Base-by-base conservation (phyloP, 1,140 invertebrate genomes). In the Platorchestia sp. region DNA sequence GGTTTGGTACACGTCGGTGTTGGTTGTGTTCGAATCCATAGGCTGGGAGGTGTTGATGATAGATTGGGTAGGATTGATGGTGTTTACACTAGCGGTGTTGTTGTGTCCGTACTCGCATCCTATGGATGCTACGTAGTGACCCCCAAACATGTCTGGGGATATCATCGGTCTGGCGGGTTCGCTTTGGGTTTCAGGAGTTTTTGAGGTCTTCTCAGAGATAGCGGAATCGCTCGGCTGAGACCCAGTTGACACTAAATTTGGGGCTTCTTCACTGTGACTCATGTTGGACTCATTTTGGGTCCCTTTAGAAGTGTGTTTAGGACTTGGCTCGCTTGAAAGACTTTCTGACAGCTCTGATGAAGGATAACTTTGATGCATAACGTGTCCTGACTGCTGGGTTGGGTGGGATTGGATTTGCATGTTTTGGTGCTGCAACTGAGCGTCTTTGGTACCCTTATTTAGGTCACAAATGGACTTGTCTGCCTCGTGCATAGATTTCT, bases 281-380 rank as follows among this genome's bases (percentile, higher is more conserved):
- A 16, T 5, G 41, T 89, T 44, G 45, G 96, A 96, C 96, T 97
- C 97, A 95, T 95, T 96, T 95, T 95, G 95, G 96, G 95, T 95
- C 51, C 75, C 59, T 95, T 87, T 97, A 96, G 95, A 96, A 96
- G 45, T 45, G 45, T 47, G 51, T 93, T 47, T 95, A 59, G 42
- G 95, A 95, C 95, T 96, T 95, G 87, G 96, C 96, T 95, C 86
- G 95, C 87, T 96, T 95, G 90, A 95, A 3, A 93, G 44, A 44
- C 91, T 93, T 47, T 93, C 91, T 6, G 91, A 93, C 40, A 93
- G 6, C 41, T 93, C 91, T n/a, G 91, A 93, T 40, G 91, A 45
- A 45, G 91, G 91, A 36, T 93, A 93, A 47, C 91, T 47, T 22
- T 45, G 91, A 44, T 47, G 14, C 45, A 93, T 44, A 1, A 44